Evolutionary conservation across 2,113 vertebrate species (phyloP).

Genomic region (Nanorana parkeri): DNA sequence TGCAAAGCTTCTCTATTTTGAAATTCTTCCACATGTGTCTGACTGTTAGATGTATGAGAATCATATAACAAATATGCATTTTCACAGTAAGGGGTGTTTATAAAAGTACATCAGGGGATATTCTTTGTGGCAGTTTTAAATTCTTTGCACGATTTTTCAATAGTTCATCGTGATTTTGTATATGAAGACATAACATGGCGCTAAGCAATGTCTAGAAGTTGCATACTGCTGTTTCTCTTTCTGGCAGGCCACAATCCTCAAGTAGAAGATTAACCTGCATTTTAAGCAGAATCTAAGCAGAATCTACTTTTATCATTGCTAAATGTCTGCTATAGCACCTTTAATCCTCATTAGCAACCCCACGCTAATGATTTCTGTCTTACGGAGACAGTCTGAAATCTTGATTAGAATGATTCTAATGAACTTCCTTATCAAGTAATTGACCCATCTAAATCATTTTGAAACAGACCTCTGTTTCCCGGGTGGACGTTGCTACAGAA

Average conservation of each 20-base stretch:
- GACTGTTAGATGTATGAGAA: too few relatives aligned
- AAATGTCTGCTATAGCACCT: conserved; percentile 30
- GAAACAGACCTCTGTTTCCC: conserved; percentile 41
- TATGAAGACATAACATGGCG: background rate
- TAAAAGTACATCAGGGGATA: too few relatives aligned
- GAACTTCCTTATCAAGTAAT: conserved; percentile 56
- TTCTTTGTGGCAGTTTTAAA: too few relatives aligned
- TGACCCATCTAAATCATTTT: conserved; percentile 50
- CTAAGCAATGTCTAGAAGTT: background rate
- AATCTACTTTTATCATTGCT: conserved; percentile 24
- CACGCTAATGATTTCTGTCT: conserved; percentile 54
- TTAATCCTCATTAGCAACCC: conserved; percentile 53
- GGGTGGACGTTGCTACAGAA: conserved; percentile 19
- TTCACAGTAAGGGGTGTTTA: too few relatives aligned
- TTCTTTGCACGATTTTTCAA: too few relatives aligned
- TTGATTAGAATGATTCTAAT: conserved; percentile 56
- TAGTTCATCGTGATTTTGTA: background rate
- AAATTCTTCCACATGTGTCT: too few relatives aligned
- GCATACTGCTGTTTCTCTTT: background rate
- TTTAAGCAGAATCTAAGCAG: conserved; percentile 13
- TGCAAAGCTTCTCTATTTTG: too few relatives aligned
- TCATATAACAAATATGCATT: too few relatives aligned
- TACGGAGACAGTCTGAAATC: conserved; percentile 31
- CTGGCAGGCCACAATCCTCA: background rate
- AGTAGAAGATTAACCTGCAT: conserved; percentile 39